phyloP scores from a whole-genome alignment of 2,113 vertebrate genomes.

The Octodon degus region DNA sequence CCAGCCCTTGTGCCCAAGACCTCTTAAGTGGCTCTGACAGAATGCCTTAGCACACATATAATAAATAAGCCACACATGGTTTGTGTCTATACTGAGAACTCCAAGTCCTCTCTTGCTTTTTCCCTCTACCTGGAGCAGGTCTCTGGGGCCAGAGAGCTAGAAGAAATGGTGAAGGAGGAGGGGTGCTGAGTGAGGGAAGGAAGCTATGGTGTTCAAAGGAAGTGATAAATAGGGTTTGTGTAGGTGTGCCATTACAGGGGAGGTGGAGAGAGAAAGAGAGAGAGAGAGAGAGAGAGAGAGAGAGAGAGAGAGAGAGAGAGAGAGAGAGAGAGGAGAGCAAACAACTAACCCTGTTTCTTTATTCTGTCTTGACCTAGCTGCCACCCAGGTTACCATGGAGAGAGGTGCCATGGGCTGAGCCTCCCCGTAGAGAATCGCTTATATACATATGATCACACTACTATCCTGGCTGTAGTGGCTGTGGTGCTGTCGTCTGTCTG shows the following conservation, averaged over 20 bases:
- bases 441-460: conserved; percentile 92
- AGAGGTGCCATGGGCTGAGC: conserved; percentile 91
- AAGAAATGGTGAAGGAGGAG: background rate
- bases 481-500: conserved; percentile 96
- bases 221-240: background rate
- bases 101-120: conserved; percentile 46
- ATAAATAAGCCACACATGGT: conserved; percentile 50
- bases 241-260: background rate
- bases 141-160: conserved; percentile 15
- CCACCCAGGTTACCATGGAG: conserved; percentile 91
- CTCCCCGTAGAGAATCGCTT: conserved; percentile 89
- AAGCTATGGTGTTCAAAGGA: background rate
- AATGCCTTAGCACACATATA: background rate
- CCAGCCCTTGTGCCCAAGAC: conserved; percentile 2
- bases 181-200: background rate
- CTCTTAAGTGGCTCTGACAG: background rate
- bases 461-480: conserved; percentile 93
- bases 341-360: conserved; percentile 3
- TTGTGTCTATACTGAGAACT: conserved; percentile 39
- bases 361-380: conserved; percentile 85
- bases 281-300: background rate
- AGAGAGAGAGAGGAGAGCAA: background rate
- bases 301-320: background rate
- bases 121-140: conserved; percentile 59
- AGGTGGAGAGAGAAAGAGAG: background rate